Evolutionary conservation across 2,113 vertebrate species (phyloP).

Genomic region (Tachuris rubrigastra): DNA sequence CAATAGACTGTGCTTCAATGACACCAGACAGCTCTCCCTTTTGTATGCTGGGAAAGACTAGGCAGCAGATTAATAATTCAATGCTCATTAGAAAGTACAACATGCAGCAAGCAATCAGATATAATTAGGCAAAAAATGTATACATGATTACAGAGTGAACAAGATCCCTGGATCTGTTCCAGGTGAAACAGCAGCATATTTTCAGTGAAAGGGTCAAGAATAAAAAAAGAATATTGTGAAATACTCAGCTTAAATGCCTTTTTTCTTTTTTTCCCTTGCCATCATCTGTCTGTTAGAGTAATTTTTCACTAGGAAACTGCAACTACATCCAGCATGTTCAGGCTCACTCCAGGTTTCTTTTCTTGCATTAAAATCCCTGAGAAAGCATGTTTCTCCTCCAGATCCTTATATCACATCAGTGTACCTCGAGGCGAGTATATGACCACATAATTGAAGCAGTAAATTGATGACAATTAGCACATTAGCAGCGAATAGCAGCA

Average conservation of each 20-base stretch:
- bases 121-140: slow-evolving; percentile 15
- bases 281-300: background rate
- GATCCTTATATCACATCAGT: background rate
- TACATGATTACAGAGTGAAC: background rate
- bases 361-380: background rate
- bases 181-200: background rate
- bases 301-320: background rate
- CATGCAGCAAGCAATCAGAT: slow-evolving; percentile 15
- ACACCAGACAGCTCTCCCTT: slow-evolving; percentile 17
- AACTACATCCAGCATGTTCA: background rate
- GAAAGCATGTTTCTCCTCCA: background rate
- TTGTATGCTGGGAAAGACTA: background rate
- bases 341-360: background rate
- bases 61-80: slow-evolving; percentile 60
- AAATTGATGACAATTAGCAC: slow-evolving; percentile 64
- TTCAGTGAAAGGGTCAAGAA: background rate
- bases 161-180: background rate
- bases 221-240: background rate
- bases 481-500: slow-evolving; percentile 53
- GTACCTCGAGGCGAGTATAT: slow-evolving; percentile 35
- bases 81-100: slow-evolving; percentile 16
- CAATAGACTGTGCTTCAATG: background rate
- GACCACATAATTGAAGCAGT: slow-evolving; percentile 55
- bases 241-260: background rate
- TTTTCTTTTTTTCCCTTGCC: background rate